These are phyloP conservation scores for Lithophane semibrunnea DNA, from an alignment of 2,888 invertebrate genomes.

Conservation along the genomic window DNA sequence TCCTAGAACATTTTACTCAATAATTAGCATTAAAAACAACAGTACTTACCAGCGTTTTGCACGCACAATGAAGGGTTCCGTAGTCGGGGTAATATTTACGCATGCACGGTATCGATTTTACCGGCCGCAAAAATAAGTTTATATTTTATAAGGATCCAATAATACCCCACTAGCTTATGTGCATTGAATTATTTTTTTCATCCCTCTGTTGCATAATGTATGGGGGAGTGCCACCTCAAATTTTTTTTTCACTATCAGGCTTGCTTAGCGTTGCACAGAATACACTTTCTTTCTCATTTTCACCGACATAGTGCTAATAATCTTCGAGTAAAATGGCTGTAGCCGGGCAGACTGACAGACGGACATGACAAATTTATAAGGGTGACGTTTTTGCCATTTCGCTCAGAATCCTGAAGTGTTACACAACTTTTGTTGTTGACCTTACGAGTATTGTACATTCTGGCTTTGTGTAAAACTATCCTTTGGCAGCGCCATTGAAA, in stretches of 20 bases:
- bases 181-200: too few species aligned
- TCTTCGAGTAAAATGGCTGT: not conserved
- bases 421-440: not conserved
- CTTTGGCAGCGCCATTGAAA: conserved; percentile 4
- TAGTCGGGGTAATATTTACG: not conserved
- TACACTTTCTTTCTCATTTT: not conserved
- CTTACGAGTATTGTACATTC: conserved; percentile 9
- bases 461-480: conserved; percentile 19
- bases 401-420: not conserved
- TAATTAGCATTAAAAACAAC: not conserved
- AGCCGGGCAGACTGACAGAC: not conserved
- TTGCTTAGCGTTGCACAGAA: not conserved
- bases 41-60: not conserved
- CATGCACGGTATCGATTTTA: not conserved
- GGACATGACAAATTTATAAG: not conserved
- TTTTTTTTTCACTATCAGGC: not conserved
- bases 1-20: not conserved
- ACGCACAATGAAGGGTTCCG: not conserved
- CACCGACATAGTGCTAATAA: not conserved
- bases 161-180: not conserved
- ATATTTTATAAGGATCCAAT: not conserved
- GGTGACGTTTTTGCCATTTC: not conserved
- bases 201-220: not conserved
- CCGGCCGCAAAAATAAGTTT: not conserved
- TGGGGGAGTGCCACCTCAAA: not conserved